Evolutionary conservation across 2,888 invertebrate species (phyloP).

Genomic region (Agrochola macilenta): DNA sequence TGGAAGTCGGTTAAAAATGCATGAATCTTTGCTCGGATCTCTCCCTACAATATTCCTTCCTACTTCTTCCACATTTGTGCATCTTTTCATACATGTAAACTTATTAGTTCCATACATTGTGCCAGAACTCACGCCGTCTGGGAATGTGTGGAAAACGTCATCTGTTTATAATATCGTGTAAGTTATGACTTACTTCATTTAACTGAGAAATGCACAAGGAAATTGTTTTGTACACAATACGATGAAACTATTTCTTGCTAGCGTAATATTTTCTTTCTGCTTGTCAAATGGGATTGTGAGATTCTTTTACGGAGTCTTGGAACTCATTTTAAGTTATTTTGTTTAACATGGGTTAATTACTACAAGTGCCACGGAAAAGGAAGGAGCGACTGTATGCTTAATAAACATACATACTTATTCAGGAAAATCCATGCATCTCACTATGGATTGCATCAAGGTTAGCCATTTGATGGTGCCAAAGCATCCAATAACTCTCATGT

Average conservation of each 20-base stretch:
- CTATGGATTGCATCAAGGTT: background rate
- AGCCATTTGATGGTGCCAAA: conserved; percentile 8
- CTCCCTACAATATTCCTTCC: background rate
- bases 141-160: conserved; percentile 42
- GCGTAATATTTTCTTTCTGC: conserved; percentile 5
- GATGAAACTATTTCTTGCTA: conserved; percentile 36
- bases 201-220: conserved; percentile 28
- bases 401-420: background rate
- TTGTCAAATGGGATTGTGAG: conserved; percentile 11
- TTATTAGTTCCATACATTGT: conserved; percentile 36
- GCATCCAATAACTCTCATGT: conserved; percentile 10
- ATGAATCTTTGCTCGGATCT: background rate
- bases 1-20: too few species aligned
- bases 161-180: conserved; percentile 48
- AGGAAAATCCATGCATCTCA: background rate
- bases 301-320: conserved; percentile 1
- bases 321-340: background rate
- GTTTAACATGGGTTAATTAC: background rate
- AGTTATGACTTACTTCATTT: conserved; percentile 53
- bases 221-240: conserved; percentile 43
- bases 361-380: background rate
- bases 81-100: conserved; percentile 6
- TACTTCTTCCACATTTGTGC: background rate
- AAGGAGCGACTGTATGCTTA: background rate
- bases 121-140: conserved; percentile 27